A percentile compares a stretch with the other conserved stretches of the same genome.
Conservation (phyloP, 2,797 vertebrate species). For the Mormyrus proboscirostris region DNA sequence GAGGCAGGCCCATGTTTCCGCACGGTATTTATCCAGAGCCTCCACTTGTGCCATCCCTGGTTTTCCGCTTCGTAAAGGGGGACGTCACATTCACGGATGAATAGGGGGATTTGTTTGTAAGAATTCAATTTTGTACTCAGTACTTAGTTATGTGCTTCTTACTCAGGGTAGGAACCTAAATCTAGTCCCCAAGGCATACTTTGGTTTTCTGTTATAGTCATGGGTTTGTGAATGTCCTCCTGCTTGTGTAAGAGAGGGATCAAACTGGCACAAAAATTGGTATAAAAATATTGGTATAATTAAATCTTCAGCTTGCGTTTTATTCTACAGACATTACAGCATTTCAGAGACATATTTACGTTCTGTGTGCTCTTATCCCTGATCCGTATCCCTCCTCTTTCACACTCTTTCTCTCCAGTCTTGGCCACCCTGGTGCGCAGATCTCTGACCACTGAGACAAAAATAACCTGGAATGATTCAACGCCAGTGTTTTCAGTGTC, state of each 20-base stretch:
- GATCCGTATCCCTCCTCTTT: not conserved
- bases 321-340: not conserved
- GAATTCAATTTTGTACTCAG: not conserved
- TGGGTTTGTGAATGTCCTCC: not conserved
- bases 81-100: not conserved
- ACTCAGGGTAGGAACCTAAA: not conserved
- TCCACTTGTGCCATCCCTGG: not conserved
- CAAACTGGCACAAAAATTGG: not conserved
- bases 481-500: conserved; percentile 23
- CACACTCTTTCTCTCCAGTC: not conserved
- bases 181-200: not conserved
- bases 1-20: not conserved
- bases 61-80: not conserved
- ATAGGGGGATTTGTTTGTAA: not conserved
- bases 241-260: not conserved
- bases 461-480: conserved; percentile 21
- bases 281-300: not conserved
- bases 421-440: conserved; percentile 1
- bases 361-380: not conserved
- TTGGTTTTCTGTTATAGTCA: not conserved
- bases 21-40: not conserved
- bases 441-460: conserved; percentile 20
- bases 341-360: not conserved
- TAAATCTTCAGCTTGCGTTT: not conserved
- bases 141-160: not conserved